A percentile compares a stretch with the other conserved stretches of the same genome.
Conservation (phyloP, 2,888 invertebrate species). For the Thelaira solivaga region DNA sequence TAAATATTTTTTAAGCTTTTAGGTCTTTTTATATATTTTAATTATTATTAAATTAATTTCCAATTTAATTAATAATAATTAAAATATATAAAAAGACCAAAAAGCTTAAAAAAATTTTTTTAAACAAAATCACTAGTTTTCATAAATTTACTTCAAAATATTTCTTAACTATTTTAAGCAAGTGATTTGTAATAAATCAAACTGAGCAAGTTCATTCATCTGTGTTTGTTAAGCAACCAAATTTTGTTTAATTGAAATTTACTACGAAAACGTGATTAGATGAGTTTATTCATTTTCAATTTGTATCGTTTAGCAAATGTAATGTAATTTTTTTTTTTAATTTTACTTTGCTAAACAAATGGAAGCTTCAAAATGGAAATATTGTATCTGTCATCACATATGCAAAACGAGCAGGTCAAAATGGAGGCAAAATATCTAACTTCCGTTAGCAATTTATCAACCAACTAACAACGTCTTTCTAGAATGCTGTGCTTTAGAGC, state of each 20-base stretch:
- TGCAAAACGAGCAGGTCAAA: constrained; percentile 24
- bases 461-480: too few relatives aligned
- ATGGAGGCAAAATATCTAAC: constrained; percentile 23
- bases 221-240: not conserved
- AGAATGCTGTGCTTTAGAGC: not conserved
- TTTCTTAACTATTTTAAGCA: too few relatives aligned
- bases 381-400: constrained; percentile 25
- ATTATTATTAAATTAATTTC: too few relatives aligned
- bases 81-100: too few relatives aligned
- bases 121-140: too few relatives aligned
- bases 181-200: not conserved
- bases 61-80: too few relatives aligned
- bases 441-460: constrained; percentile 37
- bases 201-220: not conserved
- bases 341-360: not conserved
- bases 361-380: not conserved
- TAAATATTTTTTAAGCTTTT: too few relatives aligned
- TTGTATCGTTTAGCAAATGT: not conserved
- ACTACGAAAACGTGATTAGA: not conserved
- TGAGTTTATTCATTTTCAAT: not conserved
- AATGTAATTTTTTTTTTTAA: not conserved
- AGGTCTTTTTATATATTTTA: too few relatives aligned
- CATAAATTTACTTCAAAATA: too few relatives aligned
- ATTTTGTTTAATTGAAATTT: not conserved
- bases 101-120: too few relatives aligned